Base-by-base conservation (phyloP, 2,888 invertebrate genomes). In the Heliconius erato region DNA sequence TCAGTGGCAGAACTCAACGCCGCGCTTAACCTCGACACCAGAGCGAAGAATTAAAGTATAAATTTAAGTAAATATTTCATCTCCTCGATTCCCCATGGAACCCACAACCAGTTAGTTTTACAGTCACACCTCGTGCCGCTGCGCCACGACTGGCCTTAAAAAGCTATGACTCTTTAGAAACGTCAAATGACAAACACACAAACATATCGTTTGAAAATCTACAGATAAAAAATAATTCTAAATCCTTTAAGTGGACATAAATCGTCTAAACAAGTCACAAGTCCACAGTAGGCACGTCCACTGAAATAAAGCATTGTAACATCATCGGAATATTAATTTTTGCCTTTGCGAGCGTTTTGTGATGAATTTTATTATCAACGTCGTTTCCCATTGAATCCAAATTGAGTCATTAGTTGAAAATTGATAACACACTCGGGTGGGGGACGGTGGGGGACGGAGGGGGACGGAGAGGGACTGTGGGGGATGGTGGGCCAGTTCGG, bases 281-380 rank as follows among this genome's bases (percentile, higher is more conserved):
- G 74, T 68, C 40, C 74, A 74, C 84, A 63, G 65, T 49, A 54
- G 82, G 83, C 72, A 82, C 76, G 65, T 79, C 88, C 84, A 79
- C 84, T 86, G 85, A 85, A 90, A 90, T 90, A 91, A 88, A 91
- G 92, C 91, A 91, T 92, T 90, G 93, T 94, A 92, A 95, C 94
- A 94, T 95, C 94, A 94, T 93, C 90, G 91, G 95, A 95, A 95
- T 95, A 95, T 95, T 95, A 95, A 95, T 95, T 95, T 94, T 94
- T 94, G 93, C 92, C 91, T 91, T 91, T 91, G 92, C 92, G 92
- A 93, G 92, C 92, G 91, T 92, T 92, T 88, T 91, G 90, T 93
- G 94, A 95, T 95, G 95, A 95, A 94, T 95, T 95, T 95, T 95
- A 95, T 94, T 94, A 95, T 94, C 93, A 93, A 91, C 87, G 87